Evolutionary conservation across 2,888 invertebrate genomes (phyloP).

Genomic region (Operophtera brumata): DNA sequence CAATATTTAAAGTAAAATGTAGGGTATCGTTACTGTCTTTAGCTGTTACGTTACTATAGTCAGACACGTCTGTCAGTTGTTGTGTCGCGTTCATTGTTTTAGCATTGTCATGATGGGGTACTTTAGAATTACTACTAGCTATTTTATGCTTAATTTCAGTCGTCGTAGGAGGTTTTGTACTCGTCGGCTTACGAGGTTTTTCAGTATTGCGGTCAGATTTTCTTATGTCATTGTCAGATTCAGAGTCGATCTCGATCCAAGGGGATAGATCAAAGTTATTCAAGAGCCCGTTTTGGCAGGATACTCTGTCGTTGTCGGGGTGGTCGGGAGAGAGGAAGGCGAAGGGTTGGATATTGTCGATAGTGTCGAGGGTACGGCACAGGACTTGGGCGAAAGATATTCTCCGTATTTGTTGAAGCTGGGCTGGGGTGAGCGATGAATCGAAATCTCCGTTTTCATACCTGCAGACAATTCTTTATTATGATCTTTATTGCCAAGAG

Average conservation of each 20-base stretch:
- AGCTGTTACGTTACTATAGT: slow-evolving; percentile 41
- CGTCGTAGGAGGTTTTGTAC: slow-evolving; percentile 36
- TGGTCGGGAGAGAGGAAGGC: slow-evolving; percentile 83
- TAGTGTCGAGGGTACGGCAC: slow-evolving; percentile 83
- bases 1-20: slow-evolving; percentile 37
- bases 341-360: slow-evolving; percentile 86
- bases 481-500: not conserved
- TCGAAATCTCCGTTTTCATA: slow-evolving; percentile 89
- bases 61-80: slow-evolving; percentile 45
- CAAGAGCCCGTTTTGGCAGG: slow-evolving; percentile 78
- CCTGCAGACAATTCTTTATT: slow-evolving; percentile 51
- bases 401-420: slow-evolving; percentile 86
- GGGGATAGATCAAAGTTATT: slow-evolving; percentile 82
- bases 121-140: slow-evolving; percentile 32
- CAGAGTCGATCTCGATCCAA: slow-evolving; percentile 80
- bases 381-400: slow-evolving; percentile 87
- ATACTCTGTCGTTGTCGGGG: slow-evolving; percentile 79
- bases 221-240: slow-evolving; percentile 61
- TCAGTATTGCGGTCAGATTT: slow-evolving; percentile 55
- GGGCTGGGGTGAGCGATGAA: slow-evolving; percentile 87
- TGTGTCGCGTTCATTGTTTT: slow-evolving; percentile 38
- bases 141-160: slow-evolving; percentile 30
- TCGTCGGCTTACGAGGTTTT: slow-evolving; percentile 46
- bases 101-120: slow-evolving; percentile 22
- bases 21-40: slow-evolving; percentile 38